Conservation (phyloP, 2,888 invertebrate genomes). For the Rhodophaea formosa region DNA sequence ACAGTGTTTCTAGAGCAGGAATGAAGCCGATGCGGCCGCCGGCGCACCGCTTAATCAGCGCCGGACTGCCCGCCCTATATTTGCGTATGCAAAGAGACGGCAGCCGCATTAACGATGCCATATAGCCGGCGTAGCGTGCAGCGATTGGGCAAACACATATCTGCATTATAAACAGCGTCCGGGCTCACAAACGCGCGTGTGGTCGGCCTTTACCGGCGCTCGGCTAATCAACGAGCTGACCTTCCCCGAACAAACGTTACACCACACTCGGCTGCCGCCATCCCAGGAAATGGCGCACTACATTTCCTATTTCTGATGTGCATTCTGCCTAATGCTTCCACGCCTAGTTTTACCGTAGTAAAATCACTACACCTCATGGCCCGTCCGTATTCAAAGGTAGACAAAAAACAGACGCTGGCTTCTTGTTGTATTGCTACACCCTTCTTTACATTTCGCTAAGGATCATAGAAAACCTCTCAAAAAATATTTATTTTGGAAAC, state of each 20-base stretch:
- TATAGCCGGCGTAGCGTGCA: conserved; percentile 80
- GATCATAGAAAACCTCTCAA: too few relatives aligned
- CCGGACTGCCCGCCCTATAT: conserved; percentile 77
- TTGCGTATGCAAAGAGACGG: conserved; percentile 81
- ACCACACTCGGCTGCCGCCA: conserved; percentile 34
- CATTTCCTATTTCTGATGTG: conserved; percentile 1
- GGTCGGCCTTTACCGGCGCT: conserved; percentile 77
- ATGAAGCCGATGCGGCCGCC: conserved; percentile 65
- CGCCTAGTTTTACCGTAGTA: too few relatives aligned
- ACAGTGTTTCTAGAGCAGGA: conserved; percentile 62
- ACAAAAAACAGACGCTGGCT: too few relatives aligned
- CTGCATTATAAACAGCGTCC: conserved; percentile 81
- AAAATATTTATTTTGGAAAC: too few relatives aligned
- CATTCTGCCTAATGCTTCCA: neutral
- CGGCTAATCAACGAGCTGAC: conserved; percentile 79
- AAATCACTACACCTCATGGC: too few relatives aligned
- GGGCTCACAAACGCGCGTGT: conserved; percentile 78
- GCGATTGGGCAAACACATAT: conserved; percentile 82
- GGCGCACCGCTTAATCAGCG: conserved; percentile 78
- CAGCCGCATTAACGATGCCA: conserved; percentile 81
- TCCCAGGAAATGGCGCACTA: neutral
- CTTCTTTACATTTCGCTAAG: too few relatives aligned
- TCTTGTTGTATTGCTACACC: too few relatives aligned
- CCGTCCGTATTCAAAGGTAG: too few relatives aligned
- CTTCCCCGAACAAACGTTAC: conserved; percentile 71